A percentile compares a stretch with the other conserved stretches of the same genome.
These are phyloP conservation scores for Pygoscelis antarcticus DNA, from an alignment of 2,113 vertebrate species.

Conservation along the genomic window DNA sequence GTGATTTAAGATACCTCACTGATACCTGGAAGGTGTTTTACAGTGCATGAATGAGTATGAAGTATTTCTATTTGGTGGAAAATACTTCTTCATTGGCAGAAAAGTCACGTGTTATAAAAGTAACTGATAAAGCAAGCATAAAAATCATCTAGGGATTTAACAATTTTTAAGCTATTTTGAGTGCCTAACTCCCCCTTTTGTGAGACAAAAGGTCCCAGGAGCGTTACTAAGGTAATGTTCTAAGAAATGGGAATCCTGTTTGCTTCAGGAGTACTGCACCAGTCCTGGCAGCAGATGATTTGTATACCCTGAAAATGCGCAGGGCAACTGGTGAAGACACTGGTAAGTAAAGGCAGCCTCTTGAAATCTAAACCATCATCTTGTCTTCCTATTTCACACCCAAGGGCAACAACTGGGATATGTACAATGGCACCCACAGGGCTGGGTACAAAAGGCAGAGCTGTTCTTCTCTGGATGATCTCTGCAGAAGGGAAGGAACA, in stretches of 20 bases:
- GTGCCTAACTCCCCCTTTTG: neutral
- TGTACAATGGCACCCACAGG: neutral
- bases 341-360: neutral
- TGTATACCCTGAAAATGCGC: fast-evolving
- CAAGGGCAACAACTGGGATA: neutral
- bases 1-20: neutral
- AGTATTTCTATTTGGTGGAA: neutral
- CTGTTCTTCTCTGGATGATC: neutral
- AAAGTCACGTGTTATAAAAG: neutral
- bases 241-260: neutral
- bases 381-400: neutral
- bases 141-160: neutral
- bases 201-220: neutral
- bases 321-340: neutral
- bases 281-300: neutral
- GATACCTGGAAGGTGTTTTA: neutral
- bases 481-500: neutral
- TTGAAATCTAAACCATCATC: neutral
- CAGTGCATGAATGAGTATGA: neutral
- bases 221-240: neutral
- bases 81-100: neutral
- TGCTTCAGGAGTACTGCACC: neutral
- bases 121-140: neutral
- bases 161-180: neutral
- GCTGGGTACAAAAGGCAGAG: neutral